phyloP scores from a whole-genome alignment of 2,113 vertebrate genomes.

The Dunckerocampus dactyliophorus region DNA sequence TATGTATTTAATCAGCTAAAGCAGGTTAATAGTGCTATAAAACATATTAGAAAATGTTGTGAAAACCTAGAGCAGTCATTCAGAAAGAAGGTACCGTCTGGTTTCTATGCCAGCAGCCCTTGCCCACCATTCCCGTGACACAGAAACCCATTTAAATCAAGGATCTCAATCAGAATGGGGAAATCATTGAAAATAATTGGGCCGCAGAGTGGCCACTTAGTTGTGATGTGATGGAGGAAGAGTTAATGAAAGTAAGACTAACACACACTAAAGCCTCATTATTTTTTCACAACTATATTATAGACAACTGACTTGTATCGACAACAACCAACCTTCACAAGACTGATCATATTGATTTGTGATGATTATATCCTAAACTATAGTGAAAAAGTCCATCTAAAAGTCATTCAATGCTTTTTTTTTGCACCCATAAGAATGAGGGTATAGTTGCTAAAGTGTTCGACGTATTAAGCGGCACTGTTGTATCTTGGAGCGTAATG shows the following conservation, averaged over 20 bases:
- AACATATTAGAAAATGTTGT: constrained; percentile 22
- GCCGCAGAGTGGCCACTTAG: constrained; percentile 52
- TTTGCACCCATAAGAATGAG: constrained; percentile 14
- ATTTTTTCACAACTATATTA: not conserved
- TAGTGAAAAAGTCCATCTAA: not conserved
- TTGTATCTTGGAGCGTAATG: constrained; percentile 58
- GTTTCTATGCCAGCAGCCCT: constrained; percentile 64
- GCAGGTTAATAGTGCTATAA: constrained; percentile 19
- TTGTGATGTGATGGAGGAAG: not conserved
- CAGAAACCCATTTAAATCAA: constrained; percentile 71
- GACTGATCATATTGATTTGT: not conserved
- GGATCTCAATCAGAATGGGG: constrained; percentile 62
- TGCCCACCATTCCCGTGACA: constrained; percentile 43
- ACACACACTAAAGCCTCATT: not conserved
- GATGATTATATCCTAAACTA: constrained; percentile 1
- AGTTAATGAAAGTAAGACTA: not conserved
- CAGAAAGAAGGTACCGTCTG: constrained; percentile 28
- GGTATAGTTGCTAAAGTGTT: constrained; percentile 15
- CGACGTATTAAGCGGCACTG: constrained; percentile 39
- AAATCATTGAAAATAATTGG: constrained; percentile 61
- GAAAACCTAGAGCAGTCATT: constrained; percentile 50
- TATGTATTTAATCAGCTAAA: constrained; percentile 6
- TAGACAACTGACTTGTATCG: not conserved
- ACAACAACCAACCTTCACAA: not conserved
- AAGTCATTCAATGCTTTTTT: constrained; percentile 2